phyloP scores from a whole-genome alignment of 2,113 vertebrate genomes.

The Phaetusa simplex region DNA sequence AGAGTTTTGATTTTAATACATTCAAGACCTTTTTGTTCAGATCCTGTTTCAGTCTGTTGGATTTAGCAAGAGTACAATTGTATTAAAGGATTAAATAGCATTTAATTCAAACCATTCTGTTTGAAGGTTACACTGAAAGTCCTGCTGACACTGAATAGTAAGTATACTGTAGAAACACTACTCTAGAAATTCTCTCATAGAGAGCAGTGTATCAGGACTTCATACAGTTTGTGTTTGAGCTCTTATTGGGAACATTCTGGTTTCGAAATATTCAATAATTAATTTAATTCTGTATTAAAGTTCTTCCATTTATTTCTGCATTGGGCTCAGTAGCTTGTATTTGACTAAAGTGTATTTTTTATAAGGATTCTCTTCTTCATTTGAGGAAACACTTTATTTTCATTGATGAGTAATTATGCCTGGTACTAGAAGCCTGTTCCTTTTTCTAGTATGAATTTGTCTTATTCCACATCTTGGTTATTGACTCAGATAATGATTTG shows the following conservation, averaged over 20 bases:
- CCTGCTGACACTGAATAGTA: neutral
- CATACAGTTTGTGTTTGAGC: neutral
- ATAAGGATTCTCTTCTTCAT: neutral
- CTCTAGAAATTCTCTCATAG: neutral
- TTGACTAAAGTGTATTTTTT: neutral
- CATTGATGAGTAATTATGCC: neutral
- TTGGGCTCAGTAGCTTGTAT: neutral
- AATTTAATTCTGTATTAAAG: neutral
- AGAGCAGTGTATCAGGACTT: neutral
- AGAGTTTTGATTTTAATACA: neutral
- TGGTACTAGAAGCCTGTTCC: neutral
- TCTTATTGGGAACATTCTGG: neutral
- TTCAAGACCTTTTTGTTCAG: neutral
- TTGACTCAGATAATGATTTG: neutral
- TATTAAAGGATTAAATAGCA: neutral
- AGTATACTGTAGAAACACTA: neutral
- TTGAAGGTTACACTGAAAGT: neutral
- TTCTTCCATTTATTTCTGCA: neutral
- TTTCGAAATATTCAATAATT: neutral
- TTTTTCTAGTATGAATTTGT: neutral
- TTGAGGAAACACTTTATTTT: neutral
- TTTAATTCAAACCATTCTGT: neutral
- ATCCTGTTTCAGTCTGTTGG: neutral
- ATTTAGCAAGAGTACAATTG: neutral
- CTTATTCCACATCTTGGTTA: neutral